These are phyloP conservation scores for Calcarius ornatus DNA, from an alignment of 2,113 vertebrate species.

Conservation along the genomic window DNA sequence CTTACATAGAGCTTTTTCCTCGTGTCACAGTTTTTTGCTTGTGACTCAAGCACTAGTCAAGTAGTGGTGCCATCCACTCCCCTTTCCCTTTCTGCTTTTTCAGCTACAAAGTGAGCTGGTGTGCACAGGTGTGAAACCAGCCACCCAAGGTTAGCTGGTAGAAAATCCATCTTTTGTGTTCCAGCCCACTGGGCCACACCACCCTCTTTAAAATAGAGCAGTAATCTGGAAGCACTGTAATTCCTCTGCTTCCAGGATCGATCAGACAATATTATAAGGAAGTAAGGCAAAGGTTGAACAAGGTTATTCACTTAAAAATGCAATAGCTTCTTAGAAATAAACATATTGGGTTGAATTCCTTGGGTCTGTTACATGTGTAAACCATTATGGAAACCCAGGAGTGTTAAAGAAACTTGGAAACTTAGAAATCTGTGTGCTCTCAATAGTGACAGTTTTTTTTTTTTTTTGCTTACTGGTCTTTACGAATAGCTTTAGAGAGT, in stretches of 20 bases:
- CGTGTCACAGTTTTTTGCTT: not conserved
- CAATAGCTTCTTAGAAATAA: not conserved
- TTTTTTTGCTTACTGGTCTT: not conserved
- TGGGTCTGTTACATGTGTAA: not conserved
- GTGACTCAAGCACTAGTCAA: not conserved
- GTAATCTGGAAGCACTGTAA: not conserved
- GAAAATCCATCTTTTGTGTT: not conserved
- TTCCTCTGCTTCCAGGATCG: not conserved
- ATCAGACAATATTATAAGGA: not conserved
- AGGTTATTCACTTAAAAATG: not conserved
- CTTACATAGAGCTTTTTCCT: not conserved
- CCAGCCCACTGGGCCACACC: not conserved
- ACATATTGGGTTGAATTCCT: not conserved
- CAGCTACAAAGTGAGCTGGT: not conserved
- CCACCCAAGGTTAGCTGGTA: not conserved
- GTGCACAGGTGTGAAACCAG: not conserved
- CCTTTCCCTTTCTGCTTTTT: not conserved
- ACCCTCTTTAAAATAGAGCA: not conserved
- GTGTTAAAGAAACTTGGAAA: not conserved
- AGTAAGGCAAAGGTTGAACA: not conserved
- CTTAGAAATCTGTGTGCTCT: not conserved
- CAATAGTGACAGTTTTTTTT: not conserved
- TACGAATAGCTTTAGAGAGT: not conserved
- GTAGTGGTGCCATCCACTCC: not conserved
- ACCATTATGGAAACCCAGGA: not conserved